Conservation (phyloP, 2,797 vertebrate species). For the Sarcophilus harrisii region DNA sequence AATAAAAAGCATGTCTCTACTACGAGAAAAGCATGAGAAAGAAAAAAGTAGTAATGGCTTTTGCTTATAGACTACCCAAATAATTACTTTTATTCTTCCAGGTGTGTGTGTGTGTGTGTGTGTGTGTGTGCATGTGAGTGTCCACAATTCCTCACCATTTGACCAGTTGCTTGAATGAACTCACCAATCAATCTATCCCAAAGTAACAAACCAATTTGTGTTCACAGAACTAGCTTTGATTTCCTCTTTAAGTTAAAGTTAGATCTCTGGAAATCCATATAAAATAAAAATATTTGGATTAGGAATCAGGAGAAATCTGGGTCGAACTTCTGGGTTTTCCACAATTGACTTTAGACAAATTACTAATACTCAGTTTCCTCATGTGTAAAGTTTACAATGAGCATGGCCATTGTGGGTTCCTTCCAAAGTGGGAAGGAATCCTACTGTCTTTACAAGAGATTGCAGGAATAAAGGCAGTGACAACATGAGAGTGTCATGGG, state of each 20-base stretch:
- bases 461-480: background rate
- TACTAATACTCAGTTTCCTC: background rate
- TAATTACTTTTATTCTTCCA: background rate
- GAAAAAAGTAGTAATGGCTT: background rate
- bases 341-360: background rate
- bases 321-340: background rate
- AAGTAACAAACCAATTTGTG: background rate
- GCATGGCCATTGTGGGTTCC: background rate
- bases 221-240: background rate
- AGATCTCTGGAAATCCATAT: background rate
- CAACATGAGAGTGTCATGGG: background rate
- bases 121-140: background rate
- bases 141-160: background rate
- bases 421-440: background rate
- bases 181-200: background rate
- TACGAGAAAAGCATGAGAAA: background rate
- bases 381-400: background rate
- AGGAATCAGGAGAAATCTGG: background rate
- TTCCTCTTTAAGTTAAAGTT: background rate
- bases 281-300: background rate
- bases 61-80: background rate
- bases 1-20: slow-evolving; percentile 30
- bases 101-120: background rate
- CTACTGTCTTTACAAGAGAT: background rate
- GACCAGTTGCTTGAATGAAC: background rate